Evolutionary conservation across 2,888 invertebrate species (phyloP).

Genomic region (Parnassius apollo): DNA sequence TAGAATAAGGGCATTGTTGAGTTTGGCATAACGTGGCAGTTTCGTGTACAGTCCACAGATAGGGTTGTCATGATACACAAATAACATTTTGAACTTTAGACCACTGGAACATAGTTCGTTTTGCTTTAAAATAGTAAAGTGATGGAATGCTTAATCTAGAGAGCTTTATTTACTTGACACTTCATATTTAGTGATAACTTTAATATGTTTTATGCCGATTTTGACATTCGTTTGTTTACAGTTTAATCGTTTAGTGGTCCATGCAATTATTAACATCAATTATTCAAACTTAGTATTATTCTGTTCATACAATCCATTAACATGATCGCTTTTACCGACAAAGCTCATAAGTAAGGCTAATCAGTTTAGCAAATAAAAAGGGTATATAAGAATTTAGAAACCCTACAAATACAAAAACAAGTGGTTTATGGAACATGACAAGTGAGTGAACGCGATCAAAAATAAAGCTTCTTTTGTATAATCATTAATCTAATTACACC

Average conservation of each 20-base stretch:
- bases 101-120: neutral
- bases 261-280: too few species aligned
- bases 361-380: neutral
- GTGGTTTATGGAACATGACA: neutral
- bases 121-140: neutral
- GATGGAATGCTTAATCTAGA: neutral
- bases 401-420: slow-evolving; percentile 3
- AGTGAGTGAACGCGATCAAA: neutral
- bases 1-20: slow-evolving; percentile 50
- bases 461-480: too few species aligned
- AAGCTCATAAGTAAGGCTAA: slow-evolving; percentile 1
- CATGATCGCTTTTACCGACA: neutral
- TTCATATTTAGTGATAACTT: slow-evolving; percentile 6
- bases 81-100: slow-evolving; percentile 1
- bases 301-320: too few species aligned
- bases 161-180: slow-evolving; percentile 2
- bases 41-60: neutral
- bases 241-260: neutral
- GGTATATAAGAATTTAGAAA: neutral
- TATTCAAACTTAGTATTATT: too few species aligned
- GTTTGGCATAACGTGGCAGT: slow-evolving; percentile 29
- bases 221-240: neutral
- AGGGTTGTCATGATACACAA: neutral
- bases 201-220: neutral
- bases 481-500: neutral